Base-by-base conservation (phyloP, 1,140 invertebrate genomes). In the Aphidius ervi region DNA sequence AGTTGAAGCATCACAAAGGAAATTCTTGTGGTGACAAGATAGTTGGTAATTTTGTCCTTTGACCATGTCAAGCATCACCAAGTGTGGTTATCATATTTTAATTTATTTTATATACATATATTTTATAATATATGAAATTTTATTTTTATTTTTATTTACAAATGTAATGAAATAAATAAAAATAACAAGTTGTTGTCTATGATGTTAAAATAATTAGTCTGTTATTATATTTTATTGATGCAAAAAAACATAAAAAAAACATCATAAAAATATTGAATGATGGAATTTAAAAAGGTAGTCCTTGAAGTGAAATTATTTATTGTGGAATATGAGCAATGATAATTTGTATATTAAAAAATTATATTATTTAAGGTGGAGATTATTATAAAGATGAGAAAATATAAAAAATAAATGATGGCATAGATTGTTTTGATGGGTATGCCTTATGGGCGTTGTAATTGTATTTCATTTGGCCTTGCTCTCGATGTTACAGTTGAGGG, bases 401-500 rank as follows among this genome's bases (percentile, higher is more conserved):
- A 23, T 23, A 31, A 31, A 31, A 31, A 31, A 31, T 31, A 31
- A 31, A 31, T 31, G 23, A 31, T 31, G 23, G 23, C 23, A 31
- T 31, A 31, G 23, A 31, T 31, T 31, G 16, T 16, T 31, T 31
- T 31, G 23, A 31, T 31, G 23, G 23, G 2, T 31, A 54, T 54
- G 39, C 40, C 39, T 54, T 40, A 41, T 37, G 52, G 10, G 40
- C 49, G 46, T 58, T 58, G 37, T 39, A 40, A 40, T 39, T 31
- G 37, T 39, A 40, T 47, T 39, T 23, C 20, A 23, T 47, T 56
- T 58, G 68, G 66, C 71, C 71, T 71, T 73, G 72, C 72, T 72
- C 72, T 65, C 69, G 68, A 68, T 74, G 68, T 68, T 68, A 69
- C 61, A 58, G 56, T 70, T 73, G 66, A 45, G 56, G 45, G 56